Evolutionary conservation across 2,797 vertebrate genomes (phyloP).

Genomic region (Peromyscus eremicus): DNA sequence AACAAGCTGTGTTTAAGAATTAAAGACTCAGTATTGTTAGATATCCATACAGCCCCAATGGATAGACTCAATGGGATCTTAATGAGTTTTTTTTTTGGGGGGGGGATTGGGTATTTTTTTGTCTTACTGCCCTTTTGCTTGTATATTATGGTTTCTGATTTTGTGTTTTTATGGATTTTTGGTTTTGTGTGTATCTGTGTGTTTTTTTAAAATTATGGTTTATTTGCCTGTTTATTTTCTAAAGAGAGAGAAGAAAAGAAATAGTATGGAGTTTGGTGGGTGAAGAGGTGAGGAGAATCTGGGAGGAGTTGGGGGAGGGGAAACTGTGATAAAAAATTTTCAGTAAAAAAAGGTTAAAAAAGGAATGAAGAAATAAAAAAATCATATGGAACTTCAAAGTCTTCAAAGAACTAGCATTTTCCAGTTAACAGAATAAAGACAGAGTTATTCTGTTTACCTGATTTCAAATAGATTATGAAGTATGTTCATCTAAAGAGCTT

Average conservation of each 20-base stretch:
- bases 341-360: neutral
- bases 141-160: neutral
- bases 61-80: neutral
- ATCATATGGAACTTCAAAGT: neutral
- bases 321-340: neutral
- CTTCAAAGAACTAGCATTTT: neutral
- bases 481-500: neutral
- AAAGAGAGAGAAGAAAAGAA: neutral
- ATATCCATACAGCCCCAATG: neutral
- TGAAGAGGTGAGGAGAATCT: neutral
- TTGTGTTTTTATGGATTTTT: neutral
- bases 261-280: neutral
- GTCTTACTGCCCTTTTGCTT: neutral
- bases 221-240: neutral
- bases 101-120: neutral
- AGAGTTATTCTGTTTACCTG: neutral
- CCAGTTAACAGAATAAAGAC: neutral
- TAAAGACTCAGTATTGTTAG: neutral
- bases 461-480: neutral
- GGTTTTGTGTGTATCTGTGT: neutral
- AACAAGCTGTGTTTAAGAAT: neutral
- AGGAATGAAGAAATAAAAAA: neutral
- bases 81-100: neutral
- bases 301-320: neutral
- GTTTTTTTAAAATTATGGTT: neutral